Percentiles rank a stretch among this genome's conserved stretches.
Conservation (phyloP, 2,113 vertebrate genomes). For the Isichthys henryi region DNA sequence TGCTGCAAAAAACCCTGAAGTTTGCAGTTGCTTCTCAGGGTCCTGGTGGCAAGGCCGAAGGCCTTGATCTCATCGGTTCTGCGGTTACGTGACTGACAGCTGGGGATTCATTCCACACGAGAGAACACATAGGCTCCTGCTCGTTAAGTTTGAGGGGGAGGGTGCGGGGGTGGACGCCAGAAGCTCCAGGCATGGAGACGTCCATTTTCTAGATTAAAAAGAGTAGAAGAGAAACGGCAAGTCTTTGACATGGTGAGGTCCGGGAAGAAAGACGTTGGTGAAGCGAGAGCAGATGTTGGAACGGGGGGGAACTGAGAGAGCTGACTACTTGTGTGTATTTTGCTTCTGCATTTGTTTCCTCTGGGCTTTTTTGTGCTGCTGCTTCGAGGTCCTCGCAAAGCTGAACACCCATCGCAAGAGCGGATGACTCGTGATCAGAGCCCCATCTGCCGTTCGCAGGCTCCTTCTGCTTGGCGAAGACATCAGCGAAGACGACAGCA, state of each 20-base stretch:
- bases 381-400: not conserved
- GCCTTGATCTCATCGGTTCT: not conserved
- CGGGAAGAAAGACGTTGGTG: not conserved
- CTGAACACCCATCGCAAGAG: not conserved
- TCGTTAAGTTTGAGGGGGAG: not conserved
- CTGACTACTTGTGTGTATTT: not conserved
- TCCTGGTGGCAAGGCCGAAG: not conserved
- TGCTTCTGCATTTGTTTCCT: not conserved
- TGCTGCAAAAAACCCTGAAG: not conserved
- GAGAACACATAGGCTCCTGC: not conserved
- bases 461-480: not conserved
- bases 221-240: not conserved
- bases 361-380: not conserved
- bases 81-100: not conserved
- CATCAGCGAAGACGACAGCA: not conserved
- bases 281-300: not conserved
- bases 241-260: not conserved
- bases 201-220: not conserved
- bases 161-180: not conserved
- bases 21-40: not conserved
- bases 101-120: not conserved
- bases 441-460: not conserved
- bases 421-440: not conserved
- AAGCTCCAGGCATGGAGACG: not conserved
- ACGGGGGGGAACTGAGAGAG: not conserved